Evolutionary conservation across 2,888 invertebrate species (phyloP).

Genomic region (Crossocerus cetratus): DNA sequence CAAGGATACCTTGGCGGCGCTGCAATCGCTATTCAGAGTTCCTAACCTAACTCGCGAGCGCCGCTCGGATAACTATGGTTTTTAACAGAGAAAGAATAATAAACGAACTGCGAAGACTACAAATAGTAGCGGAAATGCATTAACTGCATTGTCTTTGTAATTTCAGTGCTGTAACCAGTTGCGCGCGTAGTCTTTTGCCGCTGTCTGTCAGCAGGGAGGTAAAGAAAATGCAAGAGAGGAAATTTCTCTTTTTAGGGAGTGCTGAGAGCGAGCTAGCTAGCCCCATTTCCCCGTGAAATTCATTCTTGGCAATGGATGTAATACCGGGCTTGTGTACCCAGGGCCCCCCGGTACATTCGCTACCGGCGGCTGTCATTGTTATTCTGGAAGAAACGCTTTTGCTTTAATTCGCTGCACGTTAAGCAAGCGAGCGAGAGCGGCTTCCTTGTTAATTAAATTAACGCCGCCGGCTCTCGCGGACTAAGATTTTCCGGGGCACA

Average conservation of each 20-base stretch:
- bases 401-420: slow-evolving; percentile 1
- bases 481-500: slow-evolving; percentile 5
- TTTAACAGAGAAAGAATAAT: no score
- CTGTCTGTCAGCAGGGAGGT: slow-evolving; percentile 2
- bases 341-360: neutral
- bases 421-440: neutral
- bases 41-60: no score
- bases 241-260: slow-evolving; percentile 10
- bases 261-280: neutral
- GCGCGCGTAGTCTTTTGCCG: no score
- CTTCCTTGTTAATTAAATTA: neutral
- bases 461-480: neutral
- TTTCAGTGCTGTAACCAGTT: no score
- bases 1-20: no score
- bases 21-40: no score
- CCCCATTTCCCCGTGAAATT: slow-evolving; percentile 14
- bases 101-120: no score
- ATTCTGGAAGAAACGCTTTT: neutral
- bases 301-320: slow-evolving; percentile 9
- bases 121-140: no score
- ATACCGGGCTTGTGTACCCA: neutral
- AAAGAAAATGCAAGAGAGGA: slow-evolving; percentile 23
- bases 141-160: no score
- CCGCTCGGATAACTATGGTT: no score
- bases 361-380: neutral